Evolutionary conservation across 2,888 invertebrate species (phyloP), one percentile per base, ranked within the genome.

Genomic region (Disparrhopalites patrizii): DNA sequence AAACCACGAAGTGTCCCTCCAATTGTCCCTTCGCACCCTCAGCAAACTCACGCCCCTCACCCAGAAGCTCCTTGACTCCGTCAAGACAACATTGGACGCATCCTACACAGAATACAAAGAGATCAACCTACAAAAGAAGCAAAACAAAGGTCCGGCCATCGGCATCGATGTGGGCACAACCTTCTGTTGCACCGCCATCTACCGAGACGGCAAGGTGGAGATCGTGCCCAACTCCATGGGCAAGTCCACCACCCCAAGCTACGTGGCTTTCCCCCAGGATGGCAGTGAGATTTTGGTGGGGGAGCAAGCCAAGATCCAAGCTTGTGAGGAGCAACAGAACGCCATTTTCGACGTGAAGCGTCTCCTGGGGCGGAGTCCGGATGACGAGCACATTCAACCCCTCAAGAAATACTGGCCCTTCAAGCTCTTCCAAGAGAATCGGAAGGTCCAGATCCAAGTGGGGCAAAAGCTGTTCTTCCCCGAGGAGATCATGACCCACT

Each of bases 391-490:
- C n/a, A 91, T 97, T 65, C 94, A 95, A 82, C 86, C 86, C 56
- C 95, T 96, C 79, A 89, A 94, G 85, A 92, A 93, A 81, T 90
- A 90, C 81, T 95, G 93, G 89, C 94, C 95, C 55, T 95, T 95
- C 79, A 89, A 88, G 78, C 92, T 94, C 1, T 81, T 88, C 77
- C 88, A 84, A 78, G 88, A 88, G 77, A 88, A 58, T 5, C 43
- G 43, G 5, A 43, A 43, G n/a, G 64, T 67, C 36, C 40, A 50
- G 18, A n/a, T 69, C 18, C 28, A 68, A 25, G 67, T 67, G 0
- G 67, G 63, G 30, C 76, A 73, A 57, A 86, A 86, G 78, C 80
- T 80, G 55, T 85, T 85, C 78, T 82, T 79, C 78, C 84, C 85
- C 1, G 85, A 85, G 77, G 85, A 85, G 79, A 81, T 85, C 65